Conservation (phyloP, 2,113 vertebrate species). For the Bos taurus region DNA sequence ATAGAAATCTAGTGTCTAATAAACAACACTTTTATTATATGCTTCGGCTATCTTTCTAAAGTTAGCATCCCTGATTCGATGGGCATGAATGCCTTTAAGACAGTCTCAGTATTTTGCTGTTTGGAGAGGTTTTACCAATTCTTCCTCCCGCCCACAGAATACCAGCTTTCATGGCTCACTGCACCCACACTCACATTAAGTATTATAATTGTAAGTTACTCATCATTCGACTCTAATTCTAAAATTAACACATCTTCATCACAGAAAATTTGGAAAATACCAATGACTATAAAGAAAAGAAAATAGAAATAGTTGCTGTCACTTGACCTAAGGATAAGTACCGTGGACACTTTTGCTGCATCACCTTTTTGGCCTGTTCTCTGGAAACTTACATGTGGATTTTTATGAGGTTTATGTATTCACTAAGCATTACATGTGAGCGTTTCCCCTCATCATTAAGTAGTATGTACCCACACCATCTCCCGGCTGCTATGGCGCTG, state of each 20-base stretch:
- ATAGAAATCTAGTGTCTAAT: neutral
- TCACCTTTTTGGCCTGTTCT: too few relatives aligned
- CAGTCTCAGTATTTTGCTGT: neutral
- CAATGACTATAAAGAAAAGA: neutral
- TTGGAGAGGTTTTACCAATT: neutral
- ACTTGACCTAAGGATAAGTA: too few relatives aligned
- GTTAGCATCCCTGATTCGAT: neutral
- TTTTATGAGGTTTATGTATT: neutral
- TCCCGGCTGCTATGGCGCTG: accelerated
- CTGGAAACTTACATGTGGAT: neutral
- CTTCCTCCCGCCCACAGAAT: neutral
- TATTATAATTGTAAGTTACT: neutral
- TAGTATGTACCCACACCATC: too few relatives aligned
- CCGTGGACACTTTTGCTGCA: accelerated
- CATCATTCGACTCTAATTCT: neutral
- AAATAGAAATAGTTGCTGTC: neutral
- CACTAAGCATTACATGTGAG: accelerated
- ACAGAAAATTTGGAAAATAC: neutral
- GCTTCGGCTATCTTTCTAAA: neutral
- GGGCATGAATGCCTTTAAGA: neutral
- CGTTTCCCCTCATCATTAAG: accelerated
- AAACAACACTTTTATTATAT: neutral
- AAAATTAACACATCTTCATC: neutral
- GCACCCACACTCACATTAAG: neutral
- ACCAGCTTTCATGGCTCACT: neutral